These are phyloP conservation scores for Notocelia uddmanniana DNA, from an alignment of 2,888 invertebrate species.

Conservation along the genomic window DNA sequence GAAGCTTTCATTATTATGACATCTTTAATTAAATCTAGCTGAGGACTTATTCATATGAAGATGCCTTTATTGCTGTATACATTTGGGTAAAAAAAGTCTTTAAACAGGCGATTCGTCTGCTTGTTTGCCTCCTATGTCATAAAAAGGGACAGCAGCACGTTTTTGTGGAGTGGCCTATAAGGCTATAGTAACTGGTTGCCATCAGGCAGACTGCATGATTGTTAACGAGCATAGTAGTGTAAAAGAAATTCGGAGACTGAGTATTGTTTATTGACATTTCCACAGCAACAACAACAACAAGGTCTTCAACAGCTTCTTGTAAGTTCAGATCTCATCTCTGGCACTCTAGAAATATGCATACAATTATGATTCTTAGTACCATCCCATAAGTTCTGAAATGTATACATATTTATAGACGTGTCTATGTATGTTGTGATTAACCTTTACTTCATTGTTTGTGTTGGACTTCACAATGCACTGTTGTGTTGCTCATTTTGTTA, in stretches of 20 bases:
- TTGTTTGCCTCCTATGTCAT: too few relatives aligned
- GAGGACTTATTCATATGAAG: not conserved
- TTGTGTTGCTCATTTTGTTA: slow-evolving; percentile 43
- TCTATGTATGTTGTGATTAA: slow-evolving; percentile 78
- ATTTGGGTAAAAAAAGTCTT: too few relatives aligned
- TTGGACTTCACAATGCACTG: slow-evolving; percentile 36
- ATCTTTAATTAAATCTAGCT: not conserved
- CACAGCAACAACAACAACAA: slow-evolving; percentile 96
- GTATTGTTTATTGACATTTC: slow-evolving; percentile 53
- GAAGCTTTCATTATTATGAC: too few relatives aligned
- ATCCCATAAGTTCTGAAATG: not conserved
- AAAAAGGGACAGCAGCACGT: too few relatives aligned
- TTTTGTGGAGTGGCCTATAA: too few relatives aligned
- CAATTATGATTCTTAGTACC: not conserved
- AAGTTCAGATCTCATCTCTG: slow-evolving; percentile 85
- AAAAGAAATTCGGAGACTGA: not conserved
- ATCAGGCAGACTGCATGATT: too few relatives aligned
- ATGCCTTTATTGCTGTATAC: too few relatives aligned
- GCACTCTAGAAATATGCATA: slow-evolving; percentile 50
- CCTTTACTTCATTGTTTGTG: slow-evolving; percentile 58
- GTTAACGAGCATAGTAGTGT: too few relatives aligned
- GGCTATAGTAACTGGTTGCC: too few relatives aligned
- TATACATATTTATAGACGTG: slow-evolving; percentile 1
- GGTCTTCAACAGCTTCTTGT: slow-evolving; percentile 97
- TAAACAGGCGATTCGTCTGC: too few relatives aligned